Evolutionary conservation across 2,113 vertebrate species (phyloP).

Genomic region (Stomatorhinus ivindoensis): DNA sequence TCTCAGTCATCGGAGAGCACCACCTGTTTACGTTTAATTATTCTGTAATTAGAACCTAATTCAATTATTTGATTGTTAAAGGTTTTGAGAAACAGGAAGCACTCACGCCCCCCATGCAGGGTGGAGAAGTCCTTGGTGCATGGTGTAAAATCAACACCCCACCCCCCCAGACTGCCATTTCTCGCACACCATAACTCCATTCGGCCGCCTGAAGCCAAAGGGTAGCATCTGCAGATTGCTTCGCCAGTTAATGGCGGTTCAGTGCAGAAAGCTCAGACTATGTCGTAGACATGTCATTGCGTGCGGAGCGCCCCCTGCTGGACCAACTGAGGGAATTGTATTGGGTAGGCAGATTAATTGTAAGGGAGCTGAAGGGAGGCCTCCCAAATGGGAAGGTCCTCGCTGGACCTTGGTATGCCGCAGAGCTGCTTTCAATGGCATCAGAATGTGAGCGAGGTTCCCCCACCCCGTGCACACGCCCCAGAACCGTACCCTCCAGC

Average conservation of each 20-base stretch:
- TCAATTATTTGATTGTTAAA: background rate
- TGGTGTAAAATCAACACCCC: background rate
- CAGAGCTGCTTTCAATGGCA: background rate
- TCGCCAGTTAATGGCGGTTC: slow-evolving; percentile 25
- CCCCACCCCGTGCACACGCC: background rate
- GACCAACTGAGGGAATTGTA: slow-evolving; percentile 40
- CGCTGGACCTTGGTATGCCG: background rate
- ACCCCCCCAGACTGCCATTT: slow-evolving; percentile 21
- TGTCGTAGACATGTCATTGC: slow-evolving; percentile 25
- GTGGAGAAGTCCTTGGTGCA: background rate
- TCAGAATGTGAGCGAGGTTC: background rate
- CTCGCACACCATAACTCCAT: slow-evolving; percentile 23
- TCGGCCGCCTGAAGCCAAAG: slow-evolving; percentile 23
- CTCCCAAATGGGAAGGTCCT: background rate
- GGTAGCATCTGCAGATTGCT: slow-evolving; percentile 30
- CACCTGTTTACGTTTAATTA: background rate
- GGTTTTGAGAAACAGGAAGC: background rate
- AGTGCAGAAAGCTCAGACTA: slow-evolving; percentile 22
- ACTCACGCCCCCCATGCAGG: background rate
- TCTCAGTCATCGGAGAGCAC: background rate
- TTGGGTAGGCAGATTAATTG: slow-evolving; percentile 27
- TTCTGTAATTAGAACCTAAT: background rate
- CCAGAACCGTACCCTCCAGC: slow-evolving; percentile 32
- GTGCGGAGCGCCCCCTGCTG: slow-evolving; percentile 39
- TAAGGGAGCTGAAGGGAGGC: background rate